Conservation (phyloP, 2,113 vertebrate genomes). For the Cyprinodon variegatus region DNA sequence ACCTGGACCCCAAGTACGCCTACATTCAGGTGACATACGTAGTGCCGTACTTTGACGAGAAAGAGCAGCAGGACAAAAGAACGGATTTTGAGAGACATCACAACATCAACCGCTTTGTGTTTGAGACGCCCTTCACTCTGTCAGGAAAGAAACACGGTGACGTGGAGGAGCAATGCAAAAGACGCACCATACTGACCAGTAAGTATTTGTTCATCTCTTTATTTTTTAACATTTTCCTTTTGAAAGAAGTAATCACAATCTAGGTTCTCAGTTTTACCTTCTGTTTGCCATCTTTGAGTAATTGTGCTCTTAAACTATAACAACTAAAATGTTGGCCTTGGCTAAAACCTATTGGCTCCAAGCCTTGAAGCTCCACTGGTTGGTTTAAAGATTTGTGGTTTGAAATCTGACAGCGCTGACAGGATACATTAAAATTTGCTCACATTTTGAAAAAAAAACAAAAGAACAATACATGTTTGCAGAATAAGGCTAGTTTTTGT, state of each 20-base stretch:
- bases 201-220: conserved; percentile 23
- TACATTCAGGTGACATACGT: conserved; percentile 98
- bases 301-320: too few relatives aligned
- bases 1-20: conserved; percentile 93
- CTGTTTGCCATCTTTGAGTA: too few relatives aligned
- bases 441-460: too few relatives aligned
- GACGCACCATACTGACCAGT: conserved; percentile 94
- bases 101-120: conserved; percentile 95
- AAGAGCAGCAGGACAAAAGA: conserved; percentile 90
- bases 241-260: neutral
- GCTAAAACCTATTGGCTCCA: too few relatives aligned
- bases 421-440: neutral
- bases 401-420: too few relatives aligned
- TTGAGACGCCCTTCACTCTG: conserved; percentile 95
- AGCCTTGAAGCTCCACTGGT: too few relatives aligned
- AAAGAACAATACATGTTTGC: neutral
- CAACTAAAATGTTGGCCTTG: too few relatives aligned
- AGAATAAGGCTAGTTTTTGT: neutral
- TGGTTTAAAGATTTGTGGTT: too few relatives aligned
- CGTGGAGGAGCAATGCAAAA: conserved; percentile 97
- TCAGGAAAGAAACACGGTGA: conserved; percentile 96
- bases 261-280: neutral
- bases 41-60: conserved; percentile 93
- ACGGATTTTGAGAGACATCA: conserved; percentile 96
- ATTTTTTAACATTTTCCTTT: too few relatives aligned